These are phyloP conservation scores for Tetramorium bicarinatum DNA, from an alignment of 2,888 invertebrate genomes.

Conservation along the genomic window DNA sequence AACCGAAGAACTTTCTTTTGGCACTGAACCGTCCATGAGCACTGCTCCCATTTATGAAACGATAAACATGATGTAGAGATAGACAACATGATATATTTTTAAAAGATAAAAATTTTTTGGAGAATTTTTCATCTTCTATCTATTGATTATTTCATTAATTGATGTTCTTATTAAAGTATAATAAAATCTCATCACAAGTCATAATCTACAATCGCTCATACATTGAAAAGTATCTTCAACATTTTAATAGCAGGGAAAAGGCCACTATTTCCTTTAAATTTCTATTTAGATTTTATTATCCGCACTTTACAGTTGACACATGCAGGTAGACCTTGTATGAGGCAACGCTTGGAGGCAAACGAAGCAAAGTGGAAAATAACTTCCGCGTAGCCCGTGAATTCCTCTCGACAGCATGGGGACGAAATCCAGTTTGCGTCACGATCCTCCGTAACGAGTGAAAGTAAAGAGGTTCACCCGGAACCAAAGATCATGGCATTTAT, in stretches of 20 bases:
- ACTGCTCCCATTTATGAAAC: neutral
- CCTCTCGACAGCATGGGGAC: constrained; percentile 42
- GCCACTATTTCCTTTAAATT: neutral
- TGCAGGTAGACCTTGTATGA: constrained; percentile 11
- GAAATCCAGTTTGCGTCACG: constrained; percentile 79
- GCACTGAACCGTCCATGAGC: neutral
- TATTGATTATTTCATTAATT: neutral
- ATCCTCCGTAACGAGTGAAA: constrained; percentile 83
- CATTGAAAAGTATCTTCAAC: neutral
- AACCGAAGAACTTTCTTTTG: constrained; percentile 47
- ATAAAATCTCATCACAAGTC: neutral
- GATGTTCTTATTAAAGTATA: neutral
- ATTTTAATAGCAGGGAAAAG: neutral
- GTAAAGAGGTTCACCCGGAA: constrained; percentile 82
- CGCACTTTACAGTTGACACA: neutral
- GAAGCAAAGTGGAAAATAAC: constrained; percentile 42
- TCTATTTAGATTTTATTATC: neutral
- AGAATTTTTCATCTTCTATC: neutral
- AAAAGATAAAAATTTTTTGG: neutral
- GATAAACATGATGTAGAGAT: neutral
- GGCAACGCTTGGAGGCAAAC: constrained; percentile 2
- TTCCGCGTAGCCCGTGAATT: constrained; percentile 50
- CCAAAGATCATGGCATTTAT: constrained; percentile 70
- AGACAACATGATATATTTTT: neutral
- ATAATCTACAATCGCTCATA: neutral